Evolutionary conservation across 2,888 invertebrate species (phyloP).

Genomic region (Atethmia centrago): DNA sequence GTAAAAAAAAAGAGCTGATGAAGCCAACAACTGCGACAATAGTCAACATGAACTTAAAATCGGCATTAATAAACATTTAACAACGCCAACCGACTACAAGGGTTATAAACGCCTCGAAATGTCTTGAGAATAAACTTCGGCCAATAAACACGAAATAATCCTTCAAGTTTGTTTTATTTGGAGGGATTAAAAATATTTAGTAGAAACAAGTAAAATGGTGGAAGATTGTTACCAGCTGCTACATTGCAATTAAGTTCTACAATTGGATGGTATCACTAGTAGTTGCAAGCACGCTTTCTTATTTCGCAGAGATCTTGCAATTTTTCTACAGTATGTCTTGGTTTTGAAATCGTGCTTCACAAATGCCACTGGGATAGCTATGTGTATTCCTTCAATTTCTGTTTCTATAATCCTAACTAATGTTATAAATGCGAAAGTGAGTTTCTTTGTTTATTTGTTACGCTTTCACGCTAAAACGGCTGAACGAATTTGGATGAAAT

Average conservation of each 20-base stretch:
- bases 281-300: conserved; percentile 22
- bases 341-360: not conserved
- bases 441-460: no score
- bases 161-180: conserved; percentile 37
- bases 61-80: conserved; percentile 57
- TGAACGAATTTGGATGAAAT: no score
- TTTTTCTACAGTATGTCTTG: not conserved
- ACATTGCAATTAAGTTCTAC: conserved; percentile 32
- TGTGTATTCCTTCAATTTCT: not conserved
- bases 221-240: conserved; percentile 34
- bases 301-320: not conserved
- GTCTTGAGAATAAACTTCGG: conserved; percentile 56
- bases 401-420: no score
- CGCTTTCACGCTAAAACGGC: no score
- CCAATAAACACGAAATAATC: conserved; percentile 57
- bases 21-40: conserved; percentile 26
- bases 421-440: no score
- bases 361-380: not conserved
- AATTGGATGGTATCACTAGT: conserved; percentile 38
- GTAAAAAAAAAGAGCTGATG: not conserved
- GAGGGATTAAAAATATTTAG: conserved; percentile 36
- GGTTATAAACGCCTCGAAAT: conserved; percentile 60
- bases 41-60: conserved; percentile 48
- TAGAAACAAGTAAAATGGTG: conserved; percentile 9
- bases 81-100: conserved; percentile 37